Evolutionary conservation across 2,113 vertebrate genomes (phyloP).

Genomic region (Leptocoma aspasia): DNA sequence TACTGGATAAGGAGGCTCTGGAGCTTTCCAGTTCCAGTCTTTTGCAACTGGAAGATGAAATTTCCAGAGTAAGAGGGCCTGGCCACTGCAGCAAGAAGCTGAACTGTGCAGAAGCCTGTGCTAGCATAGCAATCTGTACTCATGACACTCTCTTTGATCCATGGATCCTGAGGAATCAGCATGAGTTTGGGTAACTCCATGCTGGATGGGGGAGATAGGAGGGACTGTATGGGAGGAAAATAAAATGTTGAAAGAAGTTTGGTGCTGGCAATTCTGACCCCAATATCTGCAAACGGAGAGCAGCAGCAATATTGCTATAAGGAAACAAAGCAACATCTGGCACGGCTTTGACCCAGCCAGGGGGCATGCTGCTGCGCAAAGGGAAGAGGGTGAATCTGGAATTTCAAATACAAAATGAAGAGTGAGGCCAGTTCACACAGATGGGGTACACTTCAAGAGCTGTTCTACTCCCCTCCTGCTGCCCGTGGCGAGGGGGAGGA

Average conservation of each 20-base stretch:
- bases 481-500: neutral
- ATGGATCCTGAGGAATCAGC: neutral
- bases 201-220: neutral
- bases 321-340: neutral
- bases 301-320: neutral
- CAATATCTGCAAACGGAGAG: neutral
- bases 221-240: neutral
- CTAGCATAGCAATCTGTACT: neutral
- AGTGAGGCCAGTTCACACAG: neutral
- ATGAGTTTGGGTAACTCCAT: neutral
- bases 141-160: rapidly evolving
- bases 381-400: neutral
- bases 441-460: neutral
- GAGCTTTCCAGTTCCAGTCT: neutral
- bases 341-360: neutral
- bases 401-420: neutral
- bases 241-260: neutral
- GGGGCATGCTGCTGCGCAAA: neutral
- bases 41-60: neutral
- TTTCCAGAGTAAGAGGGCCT: neutral
- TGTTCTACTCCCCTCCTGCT: neutral
- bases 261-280: neutral
- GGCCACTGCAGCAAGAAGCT: neutral
- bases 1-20: neutral
- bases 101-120: neutral